Evolutionary conservation across 2,113 vertebrate genomes (phyloP).

Genomic region (Lucifuga dentata): DNA sequence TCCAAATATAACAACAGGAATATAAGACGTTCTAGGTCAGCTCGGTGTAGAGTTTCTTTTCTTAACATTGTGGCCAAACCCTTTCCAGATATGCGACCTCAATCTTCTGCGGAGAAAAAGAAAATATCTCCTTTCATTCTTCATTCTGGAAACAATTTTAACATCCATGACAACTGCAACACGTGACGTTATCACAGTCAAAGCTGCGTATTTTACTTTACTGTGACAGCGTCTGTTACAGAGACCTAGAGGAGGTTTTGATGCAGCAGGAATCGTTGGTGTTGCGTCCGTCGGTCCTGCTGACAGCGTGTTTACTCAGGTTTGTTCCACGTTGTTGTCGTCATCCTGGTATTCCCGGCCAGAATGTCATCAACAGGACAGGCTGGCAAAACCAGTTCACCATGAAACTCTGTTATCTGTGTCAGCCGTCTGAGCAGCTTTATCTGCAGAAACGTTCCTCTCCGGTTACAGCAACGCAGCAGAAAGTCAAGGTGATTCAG

Average conservation of each 20-base stretch:
- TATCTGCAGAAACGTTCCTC: neutral
- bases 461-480: no score
- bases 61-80: neutral
- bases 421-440: constrained; percentile 16
- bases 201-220: no score
- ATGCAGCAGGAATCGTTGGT: no score
- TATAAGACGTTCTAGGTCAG: no score
- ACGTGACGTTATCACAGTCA: no score
- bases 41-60: neutral
- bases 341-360: constrained; percentile 41
- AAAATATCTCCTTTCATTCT: neutral
- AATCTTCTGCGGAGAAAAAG: neutral
- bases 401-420: constrained; percentile 19
- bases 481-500: no score
- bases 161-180: no score
- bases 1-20: no score
- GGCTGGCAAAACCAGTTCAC: constrained; percentile 80
- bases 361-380: constrained; percentile 63
- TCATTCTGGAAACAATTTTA: no score
- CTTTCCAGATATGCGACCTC: neutral
- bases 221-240: no score
- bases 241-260: no score
- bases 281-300: no score
- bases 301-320: constrained; percentile 44
- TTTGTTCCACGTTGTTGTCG: constrained; percentile 23